phyloP scores from a whole-genome alignment of 1,140 invertebrate genomes.

The Drosophila pachea region DNA sequence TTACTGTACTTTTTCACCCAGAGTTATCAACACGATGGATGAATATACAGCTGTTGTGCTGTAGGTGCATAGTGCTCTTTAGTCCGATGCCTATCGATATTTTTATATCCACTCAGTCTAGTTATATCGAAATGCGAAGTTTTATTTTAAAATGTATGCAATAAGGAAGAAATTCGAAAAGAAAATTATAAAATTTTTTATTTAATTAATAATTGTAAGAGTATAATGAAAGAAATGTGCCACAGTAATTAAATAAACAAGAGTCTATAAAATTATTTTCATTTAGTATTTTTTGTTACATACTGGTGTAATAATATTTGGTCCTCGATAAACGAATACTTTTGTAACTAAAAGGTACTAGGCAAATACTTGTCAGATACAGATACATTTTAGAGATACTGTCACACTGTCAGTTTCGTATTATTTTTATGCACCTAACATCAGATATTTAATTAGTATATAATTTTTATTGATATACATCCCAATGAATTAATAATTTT shows the following conservation, averaged over 20 bases:
- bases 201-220: too few species aligned
- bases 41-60: conserved; percentile 15
- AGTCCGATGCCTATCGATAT: conserved; percentile 9
- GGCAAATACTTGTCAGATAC: conserved; percentile 10
- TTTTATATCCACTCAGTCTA: background rate
- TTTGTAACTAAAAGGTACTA: conserved; percentile 20
- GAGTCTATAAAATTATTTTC: too few species aligned
- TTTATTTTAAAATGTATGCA: too few species aligned
- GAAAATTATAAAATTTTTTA: too few species aligned
- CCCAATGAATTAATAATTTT: background rate
- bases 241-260: too few species aligned
- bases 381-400: conserved; percentile 27
- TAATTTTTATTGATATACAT: conserved; percentile 14
- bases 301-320: background rate
- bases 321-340: background rate
- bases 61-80: background rate
- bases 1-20: background rate
- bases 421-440: conserved; percentile 38
- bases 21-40: background rate
- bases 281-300: too few species aligned
- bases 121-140: too few species aligned
- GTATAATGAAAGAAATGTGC: too few species aligned
- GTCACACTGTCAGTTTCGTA: conserved; percentile 31
- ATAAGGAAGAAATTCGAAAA: too few species aligned
- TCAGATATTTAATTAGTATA: conserved; percentile 25